Conservation (phyloP, 2,797 vertebrate genomes). For the Spheniscus humboldti region DNA sequence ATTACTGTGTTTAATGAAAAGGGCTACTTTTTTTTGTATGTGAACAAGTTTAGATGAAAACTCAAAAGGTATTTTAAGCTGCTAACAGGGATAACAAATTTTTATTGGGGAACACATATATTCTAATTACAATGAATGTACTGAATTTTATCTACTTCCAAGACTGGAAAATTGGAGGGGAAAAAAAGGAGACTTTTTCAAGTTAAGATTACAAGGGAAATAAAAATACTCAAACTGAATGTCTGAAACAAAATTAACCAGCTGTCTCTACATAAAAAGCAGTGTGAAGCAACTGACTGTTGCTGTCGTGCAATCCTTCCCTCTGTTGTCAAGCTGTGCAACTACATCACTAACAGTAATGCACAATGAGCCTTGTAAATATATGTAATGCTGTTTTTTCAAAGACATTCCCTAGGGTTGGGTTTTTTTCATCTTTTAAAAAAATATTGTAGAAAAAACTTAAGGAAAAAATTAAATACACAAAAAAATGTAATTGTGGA, state of each 20-base stretch:
- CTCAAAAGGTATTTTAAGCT: not conserved
- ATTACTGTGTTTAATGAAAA: not conserved
- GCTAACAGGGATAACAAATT: not conserved
- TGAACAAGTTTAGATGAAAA: not conserved
- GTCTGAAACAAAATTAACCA: not conserved
- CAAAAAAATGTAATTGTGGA: not conserved
- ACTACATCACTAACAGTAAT: not conserved
- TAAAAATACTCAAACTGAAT: not conserved
- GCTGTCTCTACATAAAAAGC: not conserved
- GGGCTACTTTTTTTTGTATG: not conserved
- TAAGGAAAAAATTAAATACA: not conserved
- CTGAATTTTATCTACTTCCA: not conserved
- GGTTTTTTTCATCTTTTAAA: not conserved
- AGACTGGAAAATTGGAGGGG: not conserved
- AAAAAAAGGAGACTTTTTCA: not conserved
- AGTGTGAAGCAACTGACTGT: not conserved
- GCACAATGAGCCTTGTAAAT: not conserved
- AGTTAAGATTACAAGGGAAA: not conserved
- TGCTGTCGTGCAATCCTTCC: slow-evolving; percentile 30
- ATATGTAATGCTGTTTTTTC: not conserved
- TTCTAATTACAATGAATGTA: not conserved
- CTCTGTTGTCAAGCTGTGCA: slow-evolving; percentile 49
- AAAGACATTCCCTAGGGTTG: not conserved
- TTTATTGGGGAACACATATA: not conserved
- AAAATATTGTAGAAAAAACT: not conserved